Evolutionary conservation across 1,140 invertebrate species (phyloP).

Genomic region (Himalopsyche phryganea): DNA sequence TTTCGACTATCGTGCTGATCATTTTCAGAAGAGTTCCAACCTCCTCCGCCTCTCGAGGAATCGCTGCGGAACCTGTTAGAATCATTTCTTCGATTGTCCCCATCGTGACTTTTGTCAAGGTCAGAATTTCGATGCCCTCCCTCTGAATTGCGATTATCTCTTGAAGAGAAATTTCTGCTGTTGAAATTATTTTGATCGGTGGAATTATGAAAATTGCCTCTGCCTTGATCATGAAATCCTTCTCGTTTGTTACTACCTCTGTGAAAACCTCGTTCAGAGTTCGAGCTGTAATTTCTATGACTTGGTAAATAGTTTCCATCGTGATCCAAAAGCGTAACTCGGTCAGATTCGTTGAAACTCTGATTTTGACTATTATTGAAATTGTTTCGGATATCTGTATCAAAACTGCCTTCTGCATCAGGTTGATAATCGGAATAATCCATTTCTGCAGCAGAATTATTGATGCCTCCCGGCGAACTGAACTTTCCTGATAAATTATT

Average conservation of each 20-base stretch:
- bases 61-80: slow-evolving; percentile 15
- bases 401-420: slow-evolving; percentile 10
- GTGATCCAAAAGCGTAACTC: slow-evolving; percentile 2
- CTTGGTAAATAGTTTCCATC: slow-evolving; percentile 12
- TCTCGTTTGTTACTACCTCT: neutral
- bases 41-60: slow-evolving; percentile 25
- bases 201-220: slow-evolving; percentile 6
- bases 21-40: slow-evolving; percentile 19
- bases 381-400: neutral
- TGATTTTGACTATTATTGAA: slow-evolving; percentile 5
- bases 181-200: slow-evolving; percentile 24
- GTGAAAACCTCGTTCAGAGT: slow-evolving; percentile 12
- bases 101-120: slow-evolving; percentile 38
- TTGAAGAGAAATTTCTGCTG: slow-evolving; percentile 10
- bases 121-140: slow-evolving; percentile 3
- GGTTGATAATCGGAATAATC: slow-evolving; percentile 23
- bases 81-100: slow-evolving; percentile 13
- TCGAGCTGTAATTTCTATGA: slow-evolving; percentile 15
- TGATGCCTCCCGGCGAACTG: no score
- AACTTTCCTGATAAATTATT: no score
- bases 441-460: slow-evolving; percentile 3
- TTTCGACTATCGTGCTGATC: neutral
- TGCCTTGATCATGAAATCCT: slow-evolving; percentile 3
- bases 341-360: neutral
- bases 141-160: slow-evolving; percentile 15